phyloP scores from a whole-genome alignment of 2,797 vertebrate species.

The Platyrinchus mystaceus region DNA sequence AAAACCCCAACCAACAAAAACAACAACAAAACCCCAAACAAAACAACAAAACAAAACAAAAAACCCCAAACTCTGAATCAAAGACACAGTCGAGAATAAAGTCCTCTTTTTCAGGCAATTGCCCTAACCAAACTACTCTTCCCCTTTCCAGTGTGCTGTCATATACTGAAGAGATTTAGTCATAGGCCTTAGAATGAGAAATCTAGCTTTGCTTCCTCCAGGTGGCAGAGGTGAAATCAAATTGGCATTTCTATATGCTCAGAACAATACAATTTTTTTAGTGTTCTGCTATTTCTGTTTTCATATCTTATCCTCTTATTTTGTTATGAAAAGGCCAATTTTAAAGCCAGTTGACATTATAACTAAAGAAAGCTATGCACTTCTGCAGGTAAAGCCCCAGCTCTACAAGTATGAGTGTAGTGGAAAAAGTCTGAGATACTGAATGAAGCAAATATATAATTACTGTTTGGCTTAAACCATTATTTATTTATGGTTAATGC shows the following conservation, averaged over 20 bases:
- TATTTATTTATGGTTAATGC: not conserved
- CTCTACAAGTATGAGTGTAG: not conserved
- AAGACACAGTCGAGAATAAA: not conserved
- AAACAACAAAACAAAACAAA: not conserved
- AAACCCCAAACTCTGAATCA: not conserved
- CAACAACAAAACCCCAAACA: not conserved
- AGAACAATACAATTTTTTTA: not conserved
- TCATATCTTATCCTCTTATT: not conserved
- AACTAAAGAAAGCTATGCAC: not conserved
- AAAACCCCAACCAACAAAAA: no score
- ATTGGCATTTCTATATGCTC: not conserved
- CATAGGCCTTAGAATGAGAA: not conserved
- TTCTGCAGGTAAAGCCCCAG: not conserved
- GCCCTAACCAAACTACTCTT: not conserved
- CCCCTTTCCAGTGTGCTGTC: not conserved
- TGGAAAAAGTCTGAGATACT: not conserved
- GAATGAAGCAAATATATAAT: not conserved
- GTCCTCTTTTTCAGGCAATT: not conserved
- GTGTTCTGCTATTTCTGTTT: not conserved
- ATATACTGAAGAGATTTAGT: not conserved
- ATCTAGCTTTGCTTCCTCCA: not conserved
- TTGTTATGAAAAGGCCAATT: not conserved
- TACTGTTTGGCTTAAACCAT: not conserved
- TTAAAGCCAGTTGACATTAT: not conserved
- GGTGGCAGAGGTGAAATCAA: slow-evolving; percentile 11